phyloP scores from a whole-genome alignment of 2,888 invertebrate species.

The Parnassius orleans region DNA sequence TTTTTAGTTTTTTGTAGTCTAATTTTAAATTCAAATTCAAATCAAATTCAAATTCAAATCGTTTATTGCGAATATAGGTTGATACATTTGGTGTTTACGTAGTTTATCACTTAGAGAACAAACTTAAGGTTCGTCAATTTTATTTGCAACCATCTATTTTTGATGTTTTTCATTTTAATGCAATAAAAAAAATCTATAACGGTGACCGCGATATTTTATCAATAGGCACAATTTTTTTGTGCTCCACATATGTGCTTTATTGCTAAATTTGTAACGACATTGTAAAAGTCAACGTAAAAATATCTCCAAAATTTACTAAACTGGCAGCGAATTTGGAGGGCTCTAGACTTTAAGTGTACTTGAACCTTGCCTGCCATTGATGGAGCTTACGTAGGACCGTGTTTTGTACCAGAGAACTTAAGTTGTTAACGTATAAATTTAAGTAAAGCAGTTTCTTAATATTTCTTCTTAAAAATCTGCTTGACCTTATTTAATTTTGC shows the following conservation, averaged over 20 bases:
- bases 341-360: slow-evolving; percentile 20
- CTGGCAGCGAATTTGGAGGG: slow-evolving; percentile 17
- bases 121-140: background rate
- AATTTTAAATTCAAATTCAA: too few relatives aligned
- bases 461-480: too few relatives aligned
- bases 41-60: too few relatives aligned
- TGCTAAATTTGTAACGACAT: background rate
- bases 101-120: too few relatives aligned
- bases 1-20: background rate
- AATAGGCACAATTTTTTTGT: background rate
- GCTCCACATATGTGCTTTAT: background rate
- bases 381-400: slow-evolving; percentile 8
- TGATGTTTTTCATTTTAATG: too few relatives aligned
- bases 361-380: slow-evolving; percentile 23
- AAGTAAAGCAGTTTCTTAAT: background rate
- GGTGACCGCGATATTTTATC: background rate
- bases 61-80: too few relatives aligned
- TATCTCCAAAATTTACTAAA: slow-evolving; percentile 9
- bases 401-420: background rate
- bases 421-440: background rate
- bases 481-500: too few relatives aligned
- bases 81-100: too few relatives aligned
- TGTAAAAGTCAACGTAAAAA: slow-evolving; percentile 7
- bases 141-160: background rate
- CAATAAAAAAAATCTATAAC: background rate